phyloP scores from a whole-genome alignment of 30 jellyfish, hydroid and myxozoan genomes.

The Rhopilema esculentum region DNA sequence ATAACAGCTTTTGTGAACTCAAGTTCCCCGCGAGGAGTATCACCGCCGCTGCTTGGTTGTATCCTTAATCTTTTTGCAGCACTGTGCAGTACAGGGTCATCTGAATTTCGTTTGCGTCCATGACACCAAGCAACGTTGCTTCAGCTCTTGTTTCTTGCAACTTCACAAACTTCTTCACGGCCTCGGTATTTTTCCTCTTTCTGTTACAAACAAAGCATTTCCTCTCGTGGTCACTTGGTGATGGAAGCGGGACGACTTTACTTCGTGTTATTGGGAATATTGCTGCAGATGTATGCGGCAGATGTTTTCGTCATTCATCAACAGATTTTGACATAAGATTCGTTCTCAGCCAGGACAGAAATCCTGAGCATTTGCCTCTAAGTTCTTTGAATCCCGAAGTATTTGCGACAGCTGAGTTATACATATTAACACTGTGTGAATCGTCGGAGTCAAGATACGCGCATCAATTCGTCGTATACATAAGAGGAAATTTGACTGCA shows the following conservation, averaged over 20 bases:
- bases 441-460: slow-evolving; percentile 27
- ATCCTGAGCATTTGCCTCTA: slow-evolving; percentile 20
- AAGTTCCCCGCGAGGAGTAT: slow-evolving; percentile 41
- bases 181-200: slow-evolving; percentile 38
- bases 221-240: too few species aligned
- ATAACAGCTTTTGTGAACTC: slow-evolving; percentile 57
- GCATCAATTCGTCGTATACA: slow-evolving; percentile 18
- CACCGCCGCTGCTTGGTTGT: slow-evolving; percentile 54
- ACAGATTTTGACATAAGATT: slow-evolving; percentile 34
- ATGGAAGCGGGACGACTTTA: too few species aligned
- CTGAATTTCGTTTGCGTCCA: slow-evolving; percentile 54
- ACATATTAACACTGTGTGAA: slow-evolving; percentile 10
- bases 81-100: slow-evolving; percentile 61
- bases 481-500: slow-evolving; percentile 31
- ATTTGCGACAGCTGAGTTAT: slow-evolving; percentile 26
- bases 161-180: slow-evolving; percentile 44
- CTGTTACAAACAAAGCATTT: too few species aligned
- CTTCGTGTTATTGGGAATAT: too few species aligned
- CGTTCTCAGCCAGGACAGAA: too few species aligned
- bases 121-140: slow-evolving; percentile 56
- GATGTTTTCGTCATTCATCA: slow-evolving; percentile 23
- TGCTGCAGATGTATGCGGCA: slow-evolving; percentile 47
- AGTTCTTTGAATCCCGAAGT: slow-evolving; percentile 25
- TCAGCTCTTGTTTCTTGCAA: slow-evolving; percentile 52
- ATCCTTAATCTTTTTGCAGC: too few species aligned